Percentiles rank a stretch among this genome's conserved stretches.
Conservation (phyloP, 2,888 invertebrate species). For the Lampropteryx suffumata region DNA sequence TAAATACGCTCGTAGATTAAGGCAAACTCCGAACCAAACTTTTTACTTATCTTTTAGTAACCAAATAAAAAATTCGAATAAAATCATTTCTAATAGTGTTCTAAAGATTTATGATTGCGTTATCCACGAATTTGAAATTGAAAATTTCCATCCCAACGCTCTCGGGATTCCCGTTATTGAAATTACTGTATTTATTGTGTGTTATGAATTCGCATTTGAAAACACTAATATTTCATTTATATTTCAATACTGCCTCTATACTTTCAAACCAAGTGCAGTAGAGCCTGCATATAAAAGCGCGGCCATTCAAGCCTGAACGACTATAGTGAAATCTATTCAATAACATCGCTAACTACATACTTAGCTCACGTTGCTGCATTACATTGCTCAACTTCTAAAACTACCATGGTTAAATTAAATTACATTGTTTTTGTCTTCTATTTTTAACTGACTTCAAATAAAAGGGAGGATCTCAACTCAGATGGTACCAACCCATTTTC, state of each 20-base stretch:
- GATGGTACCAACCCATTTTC: no score
- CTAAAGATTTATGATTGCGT: constrained; percentile 6
- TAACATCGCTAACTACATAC: constrained; percentile 32
- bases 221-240: constrained; percentile 13
- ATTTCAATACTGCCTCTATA: constrained; percentile 14
- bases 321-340: constrained; percentile 38
- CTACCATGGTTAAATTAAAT: no score
- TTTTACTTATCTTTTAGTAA: no score
- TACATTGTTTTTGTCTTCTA: no score
- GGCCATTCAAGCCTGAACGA: constrained; percentile 31
- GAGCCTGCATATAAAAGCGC: constrained; percentile 32
- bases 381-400: no score
- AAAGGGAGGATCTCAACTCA: no score
- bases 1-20: no score
- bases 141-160: constrained; percentile 8
- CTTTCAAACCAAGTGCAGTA: constrained; percentile 29
- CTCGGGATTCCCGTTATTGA: constrained; percentile 6
- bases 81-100: neutral
- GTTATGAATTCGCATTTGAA: constrained; percentile 5
- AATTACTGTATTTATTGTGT: constrained; percentile 12
- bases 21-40: no score
- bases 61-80: neutral
- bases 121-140: constrained; percentile 6
- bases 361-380: constrained; percentile 14
- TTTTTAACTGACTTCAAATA: no score